Evolutionary conservation across 2,888 invertebrate genomes (phyloP), one percentile per base, ranked within the genome.

Genomic region (Stenodera caucasica): DNA sequence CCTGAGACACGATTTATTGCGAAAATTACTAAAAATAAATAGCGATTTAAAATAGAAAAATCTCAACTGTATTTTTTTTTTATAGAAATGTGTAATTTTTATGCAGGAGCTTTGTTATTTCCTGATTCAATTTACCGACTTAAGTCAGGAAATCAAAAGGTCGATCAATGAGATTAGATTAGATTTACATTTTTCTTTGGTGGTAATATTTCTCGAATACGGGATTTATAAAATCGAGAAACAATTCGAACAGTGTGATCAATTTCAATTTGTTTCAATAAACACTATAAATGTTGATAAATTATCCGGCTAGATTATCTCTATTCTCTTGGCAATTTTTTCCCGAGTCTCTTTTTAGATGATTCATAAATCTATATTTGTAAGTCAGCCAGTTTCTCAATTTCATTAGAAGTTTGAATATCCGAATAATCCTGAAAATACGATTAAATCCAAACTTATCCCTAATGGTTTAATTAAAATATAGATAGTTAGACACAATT

Each of bases 131-230:
- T n/a, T n/a, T n/a, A n/a, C n/a, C n/a, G n/a, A n/a, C n/a, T n/a
- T n/a, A 37, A 35, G 14, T 26, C 52, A 55, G 60, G 60, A 60
- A 60, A 60, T 60, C 51, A 60, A 55, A 60, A 60, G 23, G n/a
- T n/a, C n/a, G n/a, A n/a, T n/a, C n/a, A n/a, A n/a, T n/a, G n/a
- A n/a, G 37, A 37, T 37, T 45, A 21, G 14, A 21, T 45, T n/a
- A n/a, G n/a, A n/a, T 45, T 45, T 21, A 12, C 18, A 45, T 45
- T 21, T 14, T 30, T 15, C 3, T 26, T 11, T 14, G 2, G n/a
- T 11, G 29, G 11, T 51, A 29, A 18, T 37, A 37, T 4, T 37
- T 45, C 3, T 21, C 5, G 15, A 5, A 15, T 3, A 11, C 3
- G 3, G 11, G 35, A 35, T 35, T 35, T 35, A 35, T 35, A 14